Base-by-base conservation (phyloP, 2,113 vertebrate species). In the Odontesthes bonariensis region DNA sequence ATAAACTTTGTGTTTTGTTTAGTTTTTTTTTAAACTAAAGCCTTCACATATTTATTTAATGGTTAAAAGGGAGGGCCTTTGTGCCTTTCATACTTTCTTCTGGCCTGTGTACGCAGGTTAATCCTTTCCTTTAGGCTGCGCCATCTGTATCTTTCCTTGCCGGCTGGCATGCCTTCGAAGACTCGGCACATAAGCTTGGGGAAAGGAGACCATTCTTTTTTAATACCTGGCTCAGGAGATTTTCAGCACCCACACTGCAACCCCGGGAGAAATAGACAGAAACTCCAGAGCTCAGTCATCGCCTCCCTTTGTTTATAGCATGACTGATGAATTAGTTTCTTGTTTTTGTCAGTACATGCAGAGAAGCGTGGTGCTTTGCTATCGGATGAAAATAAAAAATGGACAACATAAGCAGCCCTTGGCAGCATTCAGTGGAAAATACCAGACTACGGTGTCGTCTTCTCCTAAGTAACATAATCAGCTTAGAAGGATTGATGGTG, bases 391-490 rank as follows among this genome's bases (percentile, higher is more conserved):
- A 68, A 61, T 80, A 61, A 60, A 71, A 51, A 51, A 0, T 20
- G 76, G 53, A 51, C 23, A 9, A 22, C 67, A 56, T 17, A 32
- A 68, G 57, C 46, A 20, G 61, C 62, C 56, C 19, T 79, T 87
- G 87, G 87, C 87, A 86, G 66, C 22, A 13, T 6, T 74, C 11
- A 59, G 85, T 83, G 90, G 88, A 91, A 84, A 90, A 83, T 82
- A 70, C 72, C 79, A 69, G 79, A 83, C 83, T 17, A 62, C 19
- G 81, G 88, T 89, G 85, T 91, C 83, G 60, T 89, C 88, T 88
- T 86, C 86, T 83, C 66, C 86, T 84, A 63, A 87, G 87, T 88
- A 88, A 92, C 85, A 82, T 91, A 91, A 94, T 93, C 82, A 71
- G 87, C 85, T 92, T 90, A 89, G 81, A 73, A 22, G 68, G 63